Evolutionary conservation across 2,797 vertebrate genomes (phyloP), one percentile per base, ranked within the genome.

Genomic region (Diplodus sargus): DNA sequence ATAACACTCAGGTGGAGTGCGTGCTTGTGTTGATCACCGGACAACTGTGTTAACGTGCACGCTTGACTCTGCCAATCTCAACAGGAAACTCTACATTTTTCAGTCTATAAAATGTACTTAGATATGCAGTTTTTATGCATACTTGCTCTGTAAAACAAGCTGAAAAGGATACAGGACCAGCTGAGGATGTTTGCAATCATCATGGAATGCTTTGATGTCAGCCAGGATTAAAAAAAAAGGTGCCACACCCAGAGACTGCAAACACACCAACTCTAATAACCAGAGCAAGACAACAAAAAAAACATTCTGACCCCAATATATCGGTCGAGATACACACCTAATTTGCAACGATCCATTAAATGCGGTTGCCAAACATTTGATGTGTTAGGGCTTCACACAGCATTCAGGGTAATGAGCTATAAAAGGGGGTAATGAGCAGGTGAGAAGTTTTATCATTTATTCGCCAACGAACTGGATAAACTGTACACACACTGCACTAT

Each of bases 201-300:
- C 57, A 2, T 45, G 30, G 43, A 18, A 42, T 17, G 16, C 20
- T 74, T 81, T 47, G 4, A 72, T 65, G 1, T 17, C 25, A 60
- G 70, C 61, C 65, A 17, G n/a, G n/a, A 54, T 72, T 69, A 63
- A 52, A 45, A 45, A 45, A 43, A 28, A 52, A 30, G 1, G 34
- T 0, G 54, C 68, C 74, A 76, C 80, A 67, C 85, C 83, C 79
- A 17, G 39, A 9, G 4, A 2, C n/a, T 39, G 51, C 8, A 54
- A 54, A 65, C 56, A n/a, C 66, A 64, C 45, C 12, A 16, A 28
- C 18, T 53, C 14, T 51, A 4, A 52, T 39, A 17, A 69, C 30
- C 3, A 39, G 10, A 39, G 39, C 39, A 11, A 39, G 10, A 11
- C 10, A 39, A 28, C 4, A 28, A 28, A 34, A 3, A 39, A 39